Evolutionary conservation across 1,140 invertebrate genomes (phyloP), one percentile per base, ranked within the genome.

Genomic region (Chelonus insularis): DNA sequence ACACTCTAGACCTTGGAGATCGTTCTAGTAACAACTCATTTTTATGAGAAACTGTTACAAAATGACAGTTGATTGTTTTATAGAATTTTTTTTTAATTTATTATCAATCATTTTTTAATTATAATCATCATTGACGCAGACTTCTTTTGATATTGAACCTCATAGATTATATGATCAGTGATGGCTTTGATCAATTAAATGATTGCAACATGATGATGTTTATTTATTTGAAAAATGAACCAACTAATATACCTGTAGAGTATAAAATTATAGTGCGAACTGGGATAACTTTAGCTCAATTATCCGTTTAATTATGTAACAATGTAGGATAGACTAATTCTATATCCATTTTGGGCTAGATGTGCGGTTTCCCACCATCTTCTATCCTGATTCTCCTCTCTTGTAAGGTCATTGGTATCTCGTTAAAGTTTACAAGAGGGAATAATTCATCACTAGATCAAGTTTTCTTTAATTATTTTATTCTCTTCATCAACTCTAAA

Each of bases 291-390:
- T 21, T 69, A 73, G 57, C 54, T 73, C 73, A 71, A 80, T 79
- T 80, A 79, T 73, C 68, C 75, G 69, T 73, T 73, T 79, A 80
- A 80, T 79, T 79, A 79, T 78, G 71, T 73, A 66, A 60, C 66
- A 59, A 59, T n/a, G 60, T 62, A 69, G 56, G 68, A 68, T 68
- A 67, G 64, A 66, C 66, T 29, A 68, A 77, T n/a, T n/a, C 68
- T 69, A 68, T 62, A 76, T 76, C 73, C 67, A 68, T 60, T 57
- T 47, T 41, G 57, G 72, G 74, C 73, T 68, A 69, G 69, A 73
- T 77, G 72, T 76, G 69, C 72, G 60, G 57, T 66, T 71, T 61
- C 4, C 20, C 60, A 62, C 39, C 64, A 65, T 66, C 65, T 70
- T 72, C 62, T 62, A 64, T 70, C 56, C 45, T 62, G 69, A 65